phyloP scores from a whole-genome alignment of 2,888 invertebrate genomes.

The Calliphora vomitoria region DNA sequence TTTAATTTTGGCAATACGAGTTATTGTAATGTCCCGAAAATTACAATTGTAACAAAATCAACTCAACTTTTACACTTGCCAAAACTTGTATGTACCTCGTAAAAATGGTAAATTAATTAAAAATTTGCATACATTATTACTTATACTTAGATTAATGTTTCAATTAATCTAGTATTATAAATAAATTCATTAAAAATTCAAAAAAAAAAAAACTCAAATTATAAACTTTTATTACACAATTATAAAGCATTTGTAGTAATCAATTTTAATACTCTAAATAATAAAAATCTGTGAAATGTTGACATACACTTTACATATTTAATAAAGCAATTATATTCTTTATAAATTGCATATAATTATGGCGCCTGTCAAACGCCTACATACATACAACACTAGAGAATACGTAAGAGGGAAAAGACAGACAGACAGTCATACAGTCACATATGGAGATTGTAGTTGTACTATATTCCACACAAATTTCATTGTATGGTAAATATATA shows the following conservation, averaged over 20 bases:
- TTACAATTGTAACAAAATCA: neutral
- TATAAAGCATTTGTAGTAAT: slow-evolving; percentile 21
- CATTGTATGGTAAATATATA: slow-evolving; percentile 19
- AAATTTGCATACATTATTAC: slow-evolving; percentile 10
- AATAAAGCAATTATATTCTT: slow-evolving; percentile 70
- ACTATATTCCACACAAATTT: slow-evolving; percentile 3
- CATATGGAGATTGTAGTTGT: slow-evolving; percentile 6
- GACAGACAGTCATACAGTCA: neutral
- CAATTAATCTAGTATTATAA: slow-evolving; percentile 46
- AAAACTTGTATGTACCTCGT: neutral
- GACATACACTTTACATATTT: slow-evolving; percentile 70
- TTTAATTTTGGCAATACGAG: no score
- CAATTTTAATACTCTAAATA: slow-evolving; percentile 58
- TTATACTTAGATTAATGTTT: slow-evolving; percentile 13
- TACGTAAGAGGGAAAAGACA: slow-evolving; percentile 2
- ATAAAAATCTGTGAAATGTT: slow-evolving; percentile 56
- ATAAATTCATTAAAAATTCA: slow-evolving; percentile 45
- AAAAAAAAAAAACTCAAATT: neutral
- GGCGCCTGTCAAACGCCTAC: slow-evolving; percentile 72
- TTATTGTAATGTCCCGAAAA: no score
- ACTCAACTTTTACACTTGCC: neutral
- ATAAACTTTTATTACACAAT: neutral
- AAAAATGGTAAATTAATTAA: neutral
- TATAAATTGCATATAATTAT: slow-evolving; percentile 67
- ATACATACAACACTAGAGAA: neutral